Evolutionary conservation across 2,797 vertebrate species (phyloP).

Genomic region (Tadarida brasiliensis): DNA sequence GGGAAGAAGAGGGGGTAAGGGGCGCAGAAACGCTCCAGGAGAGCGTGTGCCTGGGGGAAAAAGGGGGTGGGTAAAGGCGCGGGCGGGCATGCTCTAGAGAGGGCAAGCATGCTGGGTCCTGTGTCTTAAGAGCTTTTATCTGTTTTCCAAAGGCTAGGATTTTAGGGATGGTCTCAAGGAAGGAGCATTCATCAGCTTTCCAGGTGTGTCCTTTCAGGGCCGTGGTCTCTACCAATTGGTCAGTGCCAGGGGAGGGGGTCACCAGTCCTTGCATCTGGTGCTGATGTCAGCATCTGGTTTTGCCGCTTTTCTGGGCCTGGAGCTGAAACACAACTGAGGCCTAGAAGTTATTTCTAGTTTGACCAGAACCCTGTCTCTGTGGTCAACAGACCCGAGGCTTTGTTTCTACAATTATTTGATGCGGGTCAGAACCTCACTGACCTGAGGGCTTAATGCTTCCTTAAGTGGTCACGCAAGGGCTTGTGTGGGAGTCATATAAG

Average conservation of each 20-base stretch:
- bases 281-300: background rate
- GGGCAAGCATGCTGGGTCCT: background rate
- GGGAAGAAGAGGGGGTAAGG: background rate
- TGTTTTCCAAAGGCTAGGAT: background rate
- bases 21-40: background rate
- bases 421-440: background rate
- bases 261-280: background rate
- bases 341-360: background rate
- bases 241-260: background rate
- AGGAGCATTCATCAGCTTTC: background rate
- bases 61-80: background rate
- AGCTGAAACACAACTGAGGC: background rate
- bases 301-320: background rate
- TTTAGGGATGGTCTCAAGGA: background rate
- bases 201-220: background rate
- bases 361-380: background rate
- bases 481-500: fast-evolving
- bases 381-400: background rate
- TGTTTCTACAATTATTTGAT: background rate
- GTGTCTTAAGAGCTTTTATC: background rate
- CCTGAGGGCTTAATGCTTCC: background rate
- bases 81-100: background rate
- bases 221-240: background rate
- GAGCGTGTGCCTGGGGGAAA: background rate
- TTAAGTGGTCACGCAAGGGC: background rate